phyloP scores from a whole-genome alignment of 2,888 invertebrate genomes.

The Epistrophella euchroma region DNA sequence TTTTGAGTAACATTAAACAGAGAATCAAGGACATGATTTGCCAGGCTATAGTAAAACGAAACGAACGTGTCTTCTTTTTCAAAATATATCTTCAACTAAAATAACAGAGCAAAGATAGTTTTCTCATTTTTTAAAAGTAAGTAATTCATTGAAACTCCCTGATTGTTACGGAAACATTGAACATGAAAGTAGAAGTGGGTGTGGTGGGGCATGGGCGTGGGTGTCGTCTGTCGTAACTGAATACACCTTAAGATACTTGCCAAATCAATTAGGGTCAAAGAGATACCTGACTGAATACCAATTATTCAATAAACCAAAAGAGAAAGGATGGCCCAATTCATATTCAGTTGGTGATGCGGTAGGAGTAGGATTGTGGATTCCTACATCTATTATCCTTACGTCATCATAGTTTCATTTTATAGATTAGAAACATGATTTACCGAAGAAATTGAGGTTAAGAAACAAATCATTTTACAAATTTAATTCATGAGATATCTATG shows the following conservation, averaged over 20 bases:
- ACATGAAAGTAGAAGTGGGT: neutral
- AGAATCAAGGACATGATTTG: conserved; percentile 15
- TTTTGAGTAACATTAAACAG: neutral
- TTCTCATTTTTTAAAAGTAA: neutral
- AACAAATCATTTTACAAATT: neutral
- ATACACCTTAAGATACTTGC: conserved; percentile 1
- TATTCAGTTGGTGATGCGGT: conserved; percentile 4
- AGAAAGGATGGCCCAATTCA: conserved; percentile 7
- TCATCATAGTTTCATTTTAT: neutral
- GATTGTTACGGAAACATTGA: conserved; percentile 1
- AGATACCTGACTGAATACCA: conserved; percentile 26
- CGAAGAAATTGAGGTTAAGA: neutral
- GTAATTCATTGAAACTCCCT: neutral
- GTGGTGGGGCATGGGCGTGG: neutral
- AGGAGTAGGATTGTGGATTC: neutral
- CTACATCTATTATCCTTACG: neutral
- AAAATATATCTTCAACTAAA: conserved; percentile 16
- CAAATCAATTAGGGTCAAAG: conserved; percentile 30
- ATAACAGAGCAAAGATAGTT: conserved; percentile 14
- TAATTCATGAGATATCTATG: neutral
- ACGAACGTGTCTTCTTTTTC: conserved; percentile 1
- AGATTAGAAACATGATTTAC: neutral
- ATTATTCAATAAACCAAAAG: conserved; percentile 18
- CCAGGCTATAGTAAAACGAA: neutral
- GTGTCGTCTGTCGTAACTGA: neutral